Conservation (phyloP, 2,797 vertebrate species). For the Artibeus jamaicensis region DNA sequence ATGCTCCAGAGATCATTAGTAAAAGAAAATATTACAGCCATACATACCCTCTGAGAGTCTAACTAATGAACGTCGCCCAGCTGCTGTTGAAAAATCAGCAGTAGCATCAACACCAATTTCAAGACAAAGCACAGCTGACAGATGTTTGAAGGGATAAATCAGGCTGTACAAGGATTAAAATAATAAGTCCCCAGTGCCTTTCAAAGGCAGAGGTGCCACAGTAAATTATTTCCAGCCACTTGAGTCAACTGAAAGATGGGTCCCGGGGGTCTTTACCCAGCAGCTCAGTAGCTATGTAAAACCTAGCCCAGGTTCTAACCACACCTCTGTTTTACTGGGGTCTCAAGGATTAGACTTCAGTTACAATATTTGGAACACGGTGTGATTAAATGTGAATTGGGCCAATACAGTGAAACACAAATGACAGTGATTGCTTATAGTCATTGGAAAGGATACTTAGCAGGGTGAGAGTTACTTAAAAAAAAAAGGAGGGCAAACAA, state of each 20-base stretch:
- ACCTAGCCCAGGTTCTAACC: constrained; percentile 51
- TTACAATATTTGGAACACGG: constrained; percentile 62
- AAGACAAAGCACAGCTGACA: constrained; percentile 85
- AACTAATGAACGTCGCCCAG: constrained; percentile 85
- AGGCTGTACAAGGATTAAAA: constrained; percentile 81
- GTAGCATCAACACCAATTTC: constrained; percentile 81
- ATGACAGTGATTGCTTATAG: neutral
- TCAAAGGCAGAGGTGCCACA: constrained; percentile 80
- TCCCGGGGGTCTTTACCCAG: constrained; percentile 65
- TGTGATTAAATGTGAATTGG: neutral
- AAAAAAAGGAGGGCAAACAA: neutral
- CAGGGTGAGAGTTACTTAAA: neutral
- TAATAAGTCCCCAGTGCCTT: constrained; percentile 81
- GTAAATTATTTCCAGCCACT: constrained; percentile 76
- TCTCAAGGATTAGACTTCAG: constrained; percentile 52
- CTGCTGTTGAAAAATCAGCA: constrained; percentile 82
- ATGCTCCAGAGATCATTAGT: constrained; percentile 83
- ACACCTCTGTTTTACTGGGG: constrained; percentile 56
- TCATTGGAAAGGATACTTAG: neutral
- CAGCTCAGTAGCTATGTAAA: constrained; percentile 68
- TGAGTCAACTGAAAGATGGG: constrained; percentile 72
- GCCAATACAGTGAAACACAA: constrained; percentile 65
- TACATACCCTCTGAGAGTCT: constrained; percentile 81
- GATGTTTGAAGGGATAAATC: constrained; percentile 85
- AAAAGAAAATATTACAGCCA: constrained; percentile 86